Base-by-base conservation (phyloP, 2,888 invertebrate genomes). In the Sarcophaga carnaria region DNA sequence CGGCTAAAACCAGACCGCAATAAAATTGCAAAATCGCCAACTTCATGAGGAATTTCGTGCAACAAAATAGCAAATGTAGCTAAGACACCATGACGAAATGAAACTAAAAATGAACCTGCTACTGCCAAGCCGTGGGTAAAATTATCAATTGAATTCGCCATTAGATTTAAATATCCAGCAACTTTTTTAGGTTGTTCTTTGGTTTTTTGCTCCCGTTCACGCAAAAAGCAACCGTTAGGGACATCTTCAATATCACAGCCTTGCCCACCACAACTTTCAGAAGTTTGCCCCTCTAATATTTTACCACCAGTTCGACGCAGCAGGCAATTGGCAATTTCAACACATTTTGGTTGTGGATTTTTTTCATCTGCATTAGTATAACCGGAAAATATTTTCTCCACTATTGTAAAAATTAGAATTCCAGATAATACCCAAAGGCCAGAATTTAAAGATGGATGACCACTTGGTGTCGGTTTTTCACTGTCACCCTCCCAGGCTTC, bases 121-220 rank as follows among this genome's bases (percentile, higher is more conserved):
- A 99, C 97, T 0, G 99, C 99, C 84, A 99, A 94, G 0, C 99
- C 99, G 93, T 99, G 99, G 0, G 99, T 99, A 94, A 99, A 99
- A 94, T 99, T 99, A 94, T 99, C 99, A 88, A 99, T 98, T 12
- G 97, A 96, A 93, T 99, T 99, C 4, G 99, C 99, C 94, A 98
- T 95, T 89, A 99, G 94, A 94, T 99, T 99, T 89, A 99, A 94
- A 93, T 99, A 99, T 0, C 99, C 99, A 1, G 97, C 96, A 86
- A 97, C 95, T 95, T 93, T 93, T 81, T 90, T 93, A 3, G 91
- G 91, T 69, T 91, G 92, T 0, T 92, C 92, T 76, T 92, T 92
- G 88, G 82, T 88, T 62, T 92, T 91, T 62, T 92, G 90, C 78
- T 93, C 93, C 2, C 93, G 91, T 85, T 93, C 93, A 1, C 93